A percentile compares a stretch with the other conserved stretches of the same genome.
phyloP scores from a whole-genome alignment of 2,113 vertebrate species.

The Glaucidium brasilianum region DNA sequence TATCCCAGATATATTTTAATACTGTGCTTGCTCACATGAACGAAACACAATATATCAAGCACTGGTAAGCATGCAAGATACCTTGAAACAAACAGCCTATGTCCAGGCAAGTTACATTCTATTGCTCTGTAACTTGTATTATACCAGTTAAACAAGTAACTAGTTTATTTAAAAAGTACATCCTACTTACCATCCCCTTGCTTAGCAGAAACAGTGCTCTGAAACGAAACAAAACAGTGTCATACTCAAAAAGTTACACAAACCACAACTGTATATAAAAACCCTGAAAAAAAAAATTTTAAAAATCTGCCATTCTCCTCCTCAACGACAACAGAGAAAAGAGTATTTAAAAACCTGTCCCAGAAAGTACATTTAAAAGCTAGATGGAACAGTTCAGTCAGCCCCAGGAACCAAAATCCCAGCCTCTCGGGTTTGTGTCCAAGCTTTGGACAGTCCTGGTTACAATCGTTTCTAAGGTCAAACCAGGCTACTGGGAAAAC shows the following conservation, averaged over 20 bases:
- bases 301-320: fast-evolving
- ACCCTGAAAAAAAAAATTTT: neutral
- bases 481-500: neutral
- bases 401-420: neutral
- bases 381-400: too few species aligned
- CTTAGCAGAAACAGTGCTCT: constrained; percentile 96
- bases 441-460: neutral
- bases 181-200: constrained; percentile 95
- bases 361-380: neutral
- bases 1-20: neutral
- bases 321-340: fast-evolving
- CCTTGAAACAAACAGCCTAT: neutral
- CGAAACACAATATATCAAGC: neutral
- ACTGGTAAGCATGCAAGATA: neutral
- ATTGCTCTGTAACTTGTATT: neutral
- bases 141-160: neutral
- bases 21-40: neutral
- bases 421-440: neutral
- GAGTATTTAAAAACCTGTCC: neutral
- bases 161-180: neutral
- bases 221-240: neutral
- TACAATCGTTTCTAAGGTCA: neutral
- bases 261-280: neutral
- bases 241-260: neutral
- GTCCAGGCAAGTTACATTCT: neutral